These are phyloP conservation scores for Nymphalis io DNA, from an alignment of 1,140 invertebrate species.

Conservation along the genomic window DNA sequence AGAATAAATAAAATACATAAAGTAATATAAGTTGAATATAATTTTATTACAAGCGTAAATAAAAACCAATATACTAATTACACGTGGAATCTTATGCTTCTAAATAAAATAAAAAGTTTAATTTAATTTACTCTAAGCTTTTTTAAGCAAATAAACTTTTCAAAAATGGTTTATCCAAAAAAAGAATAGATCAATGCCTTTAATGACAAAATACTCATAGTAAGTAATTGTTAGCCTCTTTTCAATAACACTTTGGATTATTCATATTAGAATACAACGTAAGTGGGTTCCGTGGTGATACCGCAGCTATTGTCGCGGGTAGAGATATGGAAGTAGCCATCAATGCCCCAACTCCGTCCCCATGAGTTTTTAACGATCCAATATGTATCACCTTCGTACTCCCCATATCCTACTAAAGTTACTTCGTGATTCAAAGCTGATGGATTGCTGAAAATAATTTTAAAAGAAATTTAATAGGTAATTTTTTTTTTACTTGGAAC, in stretches of 20 bases:
- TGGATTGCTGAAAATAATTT: neutral
- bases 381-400: conserved; percentile 81
- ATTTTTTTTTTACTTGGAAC: too few species aligned
- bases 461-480: neutral
- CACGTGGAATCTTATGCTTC: conserved; percentile 41
- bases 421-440: conserved; percentile 80
- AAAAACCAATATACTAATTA: conserved; percentile 18
- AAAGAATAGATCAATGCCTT: too few species aligned
- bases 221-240: neutral
- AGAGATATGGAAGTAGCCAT: conserved; percentile 91
- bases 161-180: too few species aligned
- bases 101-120: neutral
- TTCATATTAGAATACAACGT: conserved; percentile 57
- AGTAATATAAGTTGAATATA: neutral
- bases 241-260: neutral
- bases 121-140: neutral
- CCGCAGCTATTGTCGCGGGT: conserved; percentile 90
- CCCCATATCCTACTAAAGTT: conserved; percentile 83
- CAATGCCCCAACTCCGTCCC: conserved; percentile 85
- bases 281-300: conserved; percentile 80
- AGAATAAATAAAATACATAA: neutral
- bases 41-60: conserved; percentile 36
- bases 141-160: too few species aligned
- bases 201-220: too few species aligned
- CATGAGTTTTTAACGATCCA: conserved; percentile 92